Percentiles rank a stretch among this genome's conserved stretches.
phyloP scores from a whole-genome alignment of 2,888 invertebrate species.

The Coremacera marginata region DNA sequence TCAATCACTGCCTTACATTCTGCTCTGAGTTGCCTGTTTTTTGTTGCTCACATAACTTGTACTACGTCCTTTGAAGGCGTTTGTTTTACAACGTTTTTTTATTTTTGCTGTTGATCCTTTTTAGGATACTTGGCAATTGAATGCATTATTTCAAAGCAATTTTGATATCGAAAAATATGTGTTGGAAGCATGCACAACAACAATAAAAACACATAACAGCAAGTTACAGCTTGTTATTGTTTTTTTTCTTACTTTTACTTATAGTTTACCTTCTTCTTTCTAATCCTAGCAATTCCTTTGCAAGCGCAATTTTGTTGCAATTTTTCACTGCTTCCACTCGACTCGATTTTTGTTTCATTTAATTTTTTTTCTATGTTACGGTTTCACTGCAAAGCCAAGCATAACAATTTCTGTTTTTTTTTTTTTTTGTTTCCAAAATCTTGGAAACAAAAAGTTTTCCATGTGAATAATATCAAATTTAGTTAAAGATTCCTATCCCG shows the following conservation, averaged over 20 bases:
- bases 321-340: conserved; percentile 22
- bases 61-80: neutral
- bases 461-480: conserved; percentile 44
- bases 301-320: conserved; percentile 30
- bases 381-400: conserved; percentile 27
- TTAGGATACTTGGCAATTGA: conserved; percentile 28
- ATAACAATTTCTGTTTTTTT: conserved; percentile 25
- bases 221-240: neutral
- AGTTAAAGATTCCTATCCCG: conserved; percentile 20
- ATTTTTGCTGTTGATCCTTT: neutral
- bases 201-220: neutral
- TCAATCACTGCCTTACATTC: neutral
- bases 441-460: conserved; percentile 25
- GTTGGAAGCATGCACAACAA: conserved; percentile 34
- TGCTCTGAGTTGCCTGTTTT: neutral
- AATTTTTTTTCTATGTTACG: conserved; percentile 16
- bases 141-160: conserved; percentile 44
- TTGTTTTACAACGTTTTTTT: neutral
- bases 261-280: neutral
- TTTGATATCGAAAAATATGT: conserved; percentile 41
- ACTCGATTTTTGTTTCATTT: neutral
- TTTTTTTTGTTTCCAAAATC: neutral
- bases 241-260: neutral
- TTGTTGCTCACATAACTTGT: conserved; percentile 4
- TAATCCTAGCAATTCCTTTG: conserved; percentile 25